Evolutionary conservation across 2,797 vertebrate species (phyloP), one percentile per base, ranked within the genome.

Genomic region (Sorex maritimensis): DNA sequence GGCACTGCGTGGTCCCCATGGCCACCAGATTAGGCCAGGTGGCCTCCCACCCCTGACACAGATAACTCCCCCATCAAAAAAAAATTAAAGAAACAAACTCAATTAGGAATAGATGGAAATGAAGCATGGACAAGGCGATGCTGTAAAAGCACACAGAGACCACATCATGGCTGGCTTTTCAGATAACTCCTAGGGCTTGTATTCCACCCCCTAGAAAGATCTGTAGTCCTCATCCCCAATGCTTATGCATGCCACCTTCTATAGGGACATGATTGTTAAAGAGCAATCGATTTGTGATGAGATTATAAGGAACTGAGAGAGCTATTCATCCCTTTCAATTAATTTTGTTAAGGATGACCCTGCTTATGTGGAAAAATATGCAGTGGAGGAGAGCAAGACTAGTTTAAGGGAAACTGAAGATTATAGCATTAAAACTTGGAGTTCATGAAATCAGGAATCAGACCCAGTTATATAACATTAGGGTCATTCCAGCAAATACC

Each of bases 361-460:
- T 68, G 55, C 61, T 7, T 21, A 63, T 44, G 72, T n/a, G 44
- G 55, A 73, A 68, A 93, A 90, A 88, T 74, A 88, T 1, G 92
- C 44, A 65, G 41, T 75, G 34, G 69, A 89, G 49, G 19, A 73
- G 44, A 89, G 38, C 52, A 89, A 93, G 74, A 86, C 52, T 68
- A 74, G 28, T 30, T 73, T 61, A 91, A 44, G 52, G 86, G 69
- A 91, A 92, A 86, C 34, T 61, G 12, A 58, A 86, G 68, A 28
- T 26, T 41, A 12, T 2, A 55, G 46, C 34, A 72, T 17, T 86
- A 63, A 95, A 79, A 88, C 41, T 71, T 19, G 69, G 87, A 78
- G 58, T 61, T 91, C 63, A 21, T 24, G 9, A 52, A 80, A 41
- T 49, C 69, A 73, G 77, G 73, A 86, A 91, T 88, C 75, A 83